Evolutionary conservation across 2,888 invertebrate genomes (phyloP), one percentile per base, ranked within the genome.

Genomic region (Drosophila neotestacea): DNA sequence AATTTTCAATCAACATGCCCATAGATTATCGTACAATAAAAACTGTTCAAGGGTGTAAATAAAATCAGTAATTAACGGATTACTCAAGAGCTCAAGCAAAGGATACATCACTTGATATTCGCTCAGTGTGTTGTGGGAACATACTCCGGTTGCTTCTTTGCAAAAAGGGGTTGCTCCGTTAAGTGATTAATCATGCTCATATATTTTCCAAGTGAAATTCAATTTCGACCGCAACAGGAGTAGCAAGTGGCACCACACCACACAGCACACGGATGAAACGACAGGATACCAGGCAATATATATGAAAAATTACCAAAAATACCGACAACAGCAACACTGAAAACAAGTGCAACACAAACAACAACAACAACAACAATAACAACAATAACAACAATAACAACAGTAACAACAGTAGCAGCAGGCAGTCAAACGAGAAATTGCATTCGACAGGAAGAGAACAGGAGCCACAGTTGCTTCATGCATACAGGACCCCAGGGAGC

Each of bases 101-200:
- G 55, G 34, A 56, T 16, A 55, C 28, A 46, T 39, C n/a, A 32
- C 32, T 56, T 41, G 27, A 54, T 46, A 48, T 30, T 50, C 46
- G 38, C 6, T 7, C 42, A 36, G 66, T 32, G 28, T 48, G 38
- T 13, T 44, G 30, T 42, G 59, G 36, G 51, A 34, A 48, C 28
- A 56, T 56, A 16, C 38, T 36, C 13, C 54, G 44, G 50, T 39
- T 39, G 51, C 41, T 30, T 34, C 32, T 65, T 34, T 11, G 48
- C 5, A 10, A 55, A 51, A 51, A 39, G 51, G 70, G 47, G 60
- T 51, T 44, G 62, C 65, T 60, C 42, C 50, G 75, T 70, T 75
- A 74, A 78, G 86, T 88, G 86, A 85, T 88, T 85, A 85, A 81
- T 86, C 73, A 84, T 84, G 85, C 73, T 87, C 85, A 81, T 85